These are phyloP conservation scores for Parazoanthus swiftii DNA, from an alignment of 92 coral and sea anemone genomes.

Conservation along the genomic window DNA sequence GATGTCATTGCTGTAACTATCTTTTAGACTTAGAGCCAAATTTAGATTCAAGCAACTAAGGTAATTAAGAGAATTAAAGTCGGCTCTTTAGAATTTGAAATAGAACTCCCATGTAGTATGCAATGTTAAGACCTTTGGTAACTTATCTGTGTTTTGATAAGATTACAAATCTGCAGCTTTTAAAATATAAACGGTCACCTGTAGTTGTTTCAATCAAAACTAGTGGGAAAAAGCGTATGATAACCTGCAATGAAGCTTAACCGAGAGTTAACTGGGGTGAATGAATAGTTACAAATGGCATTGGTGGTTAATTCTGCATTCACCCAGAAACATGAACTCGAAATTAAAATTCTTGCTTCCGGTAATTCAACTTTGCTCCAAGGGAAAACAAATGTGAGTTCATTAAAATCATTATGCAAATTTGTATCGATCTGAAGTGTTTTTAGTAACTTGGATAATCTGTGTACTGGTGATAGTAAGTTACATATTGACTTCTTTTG, in stretches of 20 bases:
- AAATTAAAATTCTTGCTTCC: background rate
- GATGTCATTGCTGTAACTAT: too few relatives aligned
- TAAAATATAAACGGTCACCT: slow-evolving; percentile 6
- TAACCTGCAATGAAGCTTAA: background rate
- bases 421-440: background rate
- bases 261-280: background rate
- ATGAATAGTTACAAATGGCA: background rate
- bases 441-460: background rate
- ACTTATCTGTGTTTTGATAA: background rate
- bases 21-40: background rate
- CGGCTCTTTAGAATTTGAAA: background rate
- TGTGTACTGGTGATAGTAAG: background rate
- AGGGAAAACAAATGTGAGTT: slow-evolving; percentile 10
- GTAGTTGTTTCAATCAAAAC: slow-evolving; percentile 2
- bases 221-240: background rate
- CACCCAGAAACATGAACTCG: slow-evolving; percentile 1
- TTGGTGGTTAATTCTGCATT: background rate
- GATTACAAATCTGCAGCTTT: slow-evolving; percentile 1
- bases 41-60: background rate
- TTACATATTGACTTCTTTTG: background rate
- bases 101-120: background rate
- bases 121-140: slow-evolving; percentile 2
- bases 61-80: background rate
- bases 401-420: background rate
- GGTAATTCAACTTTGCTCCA: slow-evolving; percentile 28